Evolutionary conservation across 2,797 vertebrate species (phyloP), one percentile per base, ranked within the genome.

Genomic region (Lagocephalus sceleratus): DNA sequence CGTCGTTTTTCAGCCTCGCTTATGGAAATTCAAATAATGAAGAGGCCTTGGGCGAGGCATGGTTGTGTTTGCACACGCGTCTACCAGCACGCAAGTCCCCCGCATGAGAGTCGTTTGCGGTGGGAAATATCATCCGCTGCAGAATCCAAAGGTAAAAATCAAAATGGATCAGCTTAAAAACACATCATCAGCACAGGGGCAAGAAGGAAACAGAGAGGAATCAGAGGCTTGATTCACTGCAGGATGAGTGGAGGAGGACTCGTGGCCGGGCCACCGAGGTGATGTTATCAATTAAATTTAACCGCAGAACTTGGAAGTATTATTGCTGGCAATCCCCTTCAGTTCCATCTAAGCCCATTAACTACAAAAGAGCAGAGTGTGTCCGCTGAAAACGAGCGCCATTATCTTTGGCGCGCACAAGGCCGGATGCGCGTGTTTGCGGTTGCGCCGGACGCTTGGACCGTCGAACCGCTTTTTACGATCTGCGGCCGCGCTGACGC

Each of bases 241-340:
- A 17, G 49, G 17, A 51, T 15, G 2, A 10, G 46, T 47, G 43
- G 47, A 58, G 59, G 35, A 46, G 54, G 54, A 57, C 64, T 79
- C 49, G 62, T 42, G 50, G 67, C 69, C 61, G 56, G 62, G 53
- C 56, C 57, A 25, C 73, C 43, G 49, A 79, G 67, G 69, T 76
- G 73, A 80, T 81, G 73, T 61, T 68, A 82, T 83, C 76, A 83
- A 68, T 77, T 51, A 78, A 82, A 82, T 78, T 64, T 81, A 85
- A 77, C 60, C 67, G 72, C 46, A 40, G 44, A 64, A 75, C 61
- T 66, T 21, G 0, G 56, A 46, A 39, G 65, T 51, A 51, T 78
- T 81, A 81, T 71, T 78, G 63, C 76, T 20, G 43, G 38, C 63
- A 71, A 63, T 76, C 73, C 79, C 80, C 77, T 62, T 22, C 50